These are phyloP conservation scores for Micromys minutus DNA, from an alignment of 2,113 vertebrate species.

Conservation along the genomic window DNA sequence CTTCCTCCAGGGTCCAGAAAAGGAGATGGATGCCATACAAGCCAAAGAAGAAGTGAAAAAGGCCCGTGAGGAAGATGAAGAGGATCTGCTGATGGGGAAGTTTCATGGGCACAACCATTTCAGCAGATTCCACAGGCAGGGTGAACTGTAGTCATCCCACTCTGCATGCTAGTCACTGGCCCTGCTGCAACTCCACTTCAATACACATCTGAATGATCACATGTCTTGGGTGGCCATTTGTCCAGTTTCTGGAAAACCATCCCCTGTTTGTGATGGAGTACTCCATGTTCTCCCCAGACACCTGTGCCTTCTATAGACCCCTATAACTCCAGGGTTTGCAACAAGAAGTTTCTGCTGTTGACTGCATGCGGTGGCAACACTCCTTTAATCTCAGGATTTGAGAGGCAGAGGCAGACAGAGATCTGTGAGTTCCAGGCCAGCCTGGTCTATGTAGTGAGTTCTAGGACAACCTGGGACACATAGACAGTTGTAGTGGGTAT, in stretches of 20 bases:
- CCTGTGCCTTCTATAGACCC: not conserved
- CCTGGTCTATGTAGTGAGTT: not conserved
- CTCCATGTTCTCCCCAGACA: not conserved
- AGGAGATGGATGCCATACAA: slow-evolving; percentile 74
- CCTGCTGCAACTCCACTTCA: not conserved
- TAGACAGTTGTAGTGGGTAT: too few species aligned
- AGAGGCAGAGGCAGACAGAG: not conserved
- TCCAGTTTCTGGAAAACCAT: not conserved
- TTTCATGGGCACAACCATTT: not conserved
- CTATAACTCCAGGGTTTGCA: too few species aligned
- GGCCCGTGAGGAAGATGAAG: slow-evolving; percentile 62
- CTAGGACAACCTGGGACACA: not conserved
- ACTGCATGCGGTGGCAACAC: not conserved
- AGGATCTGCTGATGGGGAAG: slow-evolving; percentile 36
- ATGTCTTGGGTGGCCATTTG: not conserved
- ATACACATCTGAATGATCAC: not conserved
- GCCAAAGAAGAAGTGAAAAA: slow-evolving; percentile 70
- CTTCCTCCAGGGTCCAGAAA: slow-evolving; percentile 69
- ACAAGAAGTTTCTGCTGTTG: not conserved
- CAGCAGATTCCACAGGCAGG: not conserved
- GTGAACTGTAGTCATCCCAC: slow-evolving; percentile 48
- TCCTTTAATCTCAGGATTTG: not conserved
- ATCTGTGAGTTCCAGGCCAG: not conserved
- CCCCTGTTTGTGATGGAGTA: not conserved
- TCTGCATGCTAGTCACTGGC: not conserved